Percentiles rank a stretch among this genome's conserved stretches.
These are phyloP conservation scores for Metridium senile DNA, from an alignment of 92 coral and sea anemone genomes.

Conservation along the genomic window DNA sequence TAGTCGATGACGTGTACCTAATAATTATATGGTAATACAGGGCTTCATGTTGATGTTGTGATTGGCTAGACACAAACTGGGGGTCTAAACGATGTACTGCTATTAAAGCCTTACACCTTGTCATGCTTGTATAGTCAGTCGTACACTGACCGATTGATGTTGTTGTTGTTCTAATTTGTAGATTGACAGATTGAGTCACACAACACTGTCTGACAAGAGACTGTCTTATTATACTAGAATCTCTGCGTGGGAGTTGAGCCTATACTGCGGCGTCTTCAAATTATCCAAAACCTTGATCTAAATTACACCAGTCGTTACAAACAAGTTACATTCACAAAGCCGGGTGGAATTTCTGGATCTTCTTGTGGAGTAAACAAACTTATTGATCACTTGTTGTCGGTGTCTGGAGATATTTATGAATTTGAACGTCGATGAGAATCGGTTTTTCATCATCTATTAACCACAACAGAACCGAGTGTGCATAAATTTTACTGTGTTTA, in stretches of 20 bases:
- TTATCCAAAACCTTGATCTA: not conserved
- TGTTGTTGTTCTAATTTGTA: no score
- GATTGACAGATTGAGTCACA: slow-evolving; percentile 1
- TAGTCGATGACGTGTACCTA: no score
- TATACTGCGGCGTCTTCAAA: not conserved
- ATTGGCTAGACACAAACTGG: no score
- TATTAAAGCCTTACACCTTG: no score
- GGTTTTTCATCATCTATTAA: not conserved
- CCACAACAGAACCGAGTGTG: slow-evolving; percentile 7
- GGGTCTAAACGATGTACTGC: no score
- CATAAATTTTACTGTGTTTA: slow-evolving; percentile 18
- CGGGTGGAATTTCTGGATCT: not conserved
- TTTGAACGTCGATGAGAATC: not conserved
- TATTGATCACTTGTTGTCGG: not conserved
- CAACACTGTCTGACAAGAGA: not conserved
- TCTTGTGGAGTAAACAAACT: not conserved
- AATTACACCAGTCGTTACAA: not conserved
- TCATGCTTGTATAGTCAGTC: no score
- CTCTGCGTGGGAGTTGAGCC: not conserved
- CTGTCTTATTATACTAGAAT: not conserved
- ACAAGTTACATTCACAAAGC: not conserved
- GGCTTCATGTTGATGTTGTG: no score
- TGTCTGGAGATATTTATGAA: not conserved
- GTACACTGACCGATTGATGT: no score
- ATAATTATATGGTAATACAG: no score